Conservation (phyloP, 2,113 vertebrate species). For the Nothobranchius kuhntae region DNA sequence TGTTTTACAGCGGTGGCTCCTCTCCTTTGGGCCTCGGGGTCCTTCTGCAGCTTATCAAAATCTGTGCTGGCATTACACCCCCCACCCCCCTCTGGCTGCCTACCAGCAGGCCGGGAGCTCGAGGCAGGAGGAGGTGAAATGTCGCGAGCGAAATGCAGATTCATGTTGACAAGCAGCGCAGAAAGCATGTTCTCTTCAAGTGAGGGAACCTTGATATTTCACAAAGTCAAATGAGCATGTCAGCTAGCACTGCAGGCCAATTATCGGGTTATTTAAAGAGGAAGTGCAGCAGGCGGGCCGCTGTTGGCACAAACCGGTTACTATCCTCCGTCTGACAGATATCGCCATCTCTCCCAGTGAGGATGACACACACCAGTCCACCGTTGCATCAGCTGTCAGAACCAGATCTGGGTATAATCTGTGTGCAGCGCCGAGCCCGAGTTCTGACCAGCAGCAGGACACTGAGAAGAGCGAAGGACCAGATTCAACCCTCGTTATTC, state of each 20-base stretch:
- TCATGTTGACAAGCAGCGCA: constrained; percentile 74
- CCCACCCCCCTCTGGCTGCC: constrained; percentile 18
- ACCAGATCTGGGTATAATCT: constrained; percentile 9
- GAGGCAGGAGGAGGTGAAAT: constrained; percentile 65
- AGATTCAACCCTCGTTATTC: constrained; percentile 10
- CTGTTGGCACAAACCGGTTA: constrained; percentile 50
- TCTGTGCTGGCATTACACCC: constrained; percentile 58
- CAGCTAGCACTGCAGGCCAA: constrained; percentile 61
- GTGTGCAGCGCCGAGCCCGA: constrained; percentile 20
- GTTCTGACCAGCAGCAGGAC: constrained; percentile 35
- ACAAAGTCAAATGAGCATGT: constrained; percentile 80
- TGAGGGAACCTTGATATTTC: constrained; percentile 80
- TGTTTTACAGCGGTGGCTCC: constrained; percentile 25
- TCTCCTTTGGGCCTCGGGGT: constrained; percentile 47
- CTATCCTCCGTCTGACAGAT: constrained; percentile 51
- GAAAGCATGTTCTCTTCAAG: constrained; percentile 77
- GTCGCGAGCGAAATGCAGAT: constrained; percentile 73
- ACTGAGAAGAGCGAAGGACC: neutral
- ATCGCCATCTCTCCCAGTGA: constrained; percentile 27
- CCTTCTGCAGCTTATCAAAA: constrained; percentile 48
- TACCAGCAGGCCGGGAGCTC: constrained; percentile 30
- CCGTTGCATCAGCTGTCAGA: constrained; percentile 13
- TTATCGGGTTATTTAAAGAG: constrained; percentile 75
- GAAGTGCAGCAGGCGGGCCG: constrained; percentile 44
- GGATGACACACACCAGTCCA: constrained; percentile 5